Conservation (phyloP, 1,140 invertebrate genomes). For the Prorops nasuta region DNA sequence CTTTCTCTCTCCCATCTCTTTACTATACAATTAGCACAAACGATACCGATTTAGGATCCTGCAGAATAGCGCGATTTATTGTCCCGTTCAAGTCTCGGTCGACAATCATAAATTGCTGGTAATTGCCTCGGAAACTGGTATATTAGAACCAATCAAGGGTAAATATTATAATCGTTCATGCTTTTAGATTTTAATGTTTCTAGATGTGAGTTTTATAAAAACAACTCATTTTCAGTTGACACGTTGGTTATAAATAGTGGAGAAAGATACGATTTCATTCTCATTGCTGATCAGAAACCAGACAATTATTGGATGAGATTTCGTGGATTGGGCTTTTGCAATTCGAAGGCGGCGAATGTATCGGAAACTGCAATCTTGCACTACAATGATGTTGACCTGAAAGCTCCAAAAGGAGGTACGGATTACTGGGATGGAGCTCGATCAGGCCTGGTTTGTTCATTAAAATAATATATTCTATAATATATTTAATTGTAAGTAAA, state of each 20-base stretch:
- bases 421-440: conserved; percentile 13
- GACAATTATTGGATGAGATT: conserved; percentile 61
- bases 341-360: conserved; percentile 28
- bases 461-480: no score
- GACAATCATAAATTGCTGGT: conserved; percentile 56
- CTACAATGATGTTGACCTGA: conserved; percentile 31
- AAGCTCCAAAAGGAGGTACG: conserved; percentile 21
- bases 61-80: conserved; percentile 39
- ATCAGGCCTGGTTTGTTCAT: conserved; percentile 17
- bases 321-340: conserved; percentile 54
- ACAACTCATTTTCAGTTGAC: conserved; percentile 21
- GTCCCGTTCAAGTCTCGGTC: conserved; percentile 57
- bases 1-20: no score
- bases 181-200: neutral
- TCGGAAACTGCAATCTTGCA: conserved; percentile 48
- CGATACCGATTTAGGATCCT: conserved; percentile 56
- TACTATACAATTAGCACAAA: no score
- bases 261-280: conserved; percentile 64
- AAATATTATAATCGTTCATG: neutral
- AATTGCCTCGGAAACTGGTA: conserved; percentile 56
- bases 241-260: conserved; percentile 49
- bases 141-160: conserved; percentile 55
- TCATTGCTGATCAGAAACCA: conserved; percentile 53
- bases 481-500: no score
- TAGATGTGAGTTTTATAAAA: neutral